Evolutionary conservation across 2,113 vertebrate genomes (phyloP).

Genomic region (Chaetura pelagica): DNA sequence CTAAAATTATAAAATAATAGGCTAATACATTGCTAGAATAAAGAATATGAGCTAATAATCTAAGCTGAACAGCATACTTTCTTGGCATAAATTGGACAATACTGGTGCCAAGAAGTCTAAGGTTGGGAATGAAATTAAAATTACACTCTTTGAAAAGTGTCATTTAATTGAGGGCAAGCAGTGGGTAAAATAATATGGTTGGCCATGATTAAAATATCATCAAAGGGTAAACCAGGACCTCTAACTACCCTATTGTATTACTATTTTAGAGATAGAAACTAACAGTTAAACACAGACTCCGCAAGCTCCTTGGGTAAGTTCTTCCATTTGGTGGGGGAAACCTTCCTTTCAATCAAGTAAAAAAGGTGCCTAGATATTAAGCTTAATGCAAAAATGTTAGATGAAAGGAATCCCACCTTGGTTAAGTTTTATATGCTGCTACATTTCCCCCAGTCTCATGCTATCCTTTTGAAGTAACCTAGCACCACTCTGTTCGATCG

Average conservation of each 20-base stretch:
- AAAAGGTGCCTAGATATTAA: background rate
- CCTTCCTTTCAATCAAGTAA: background rate
- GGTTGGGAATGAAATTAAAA: background rate
- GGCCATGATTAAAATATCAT: background rate
- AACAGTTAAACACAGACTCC: background rate
- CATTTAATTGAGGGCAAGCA: constrained; percentile 14
- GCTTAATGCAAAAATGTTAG: background rate
- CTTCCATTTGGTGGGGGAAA: background rate
- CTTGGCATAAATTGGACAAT: background rate
- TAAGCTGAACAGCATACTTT: background rate
- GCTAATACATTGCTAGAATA: background rate
- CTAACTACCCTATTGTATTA: background rate
- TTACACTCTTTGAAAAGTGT: background rate
- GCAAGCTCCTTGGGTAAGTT: background rate
- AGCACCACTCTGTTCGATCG: background rate
- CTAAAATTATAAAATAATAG: background rate
- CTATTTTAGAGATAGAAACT: background rate
- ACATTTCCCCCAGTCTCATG: background rate
- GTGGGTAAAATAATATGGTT: background rate
- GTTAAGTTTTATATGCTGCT: background rate
- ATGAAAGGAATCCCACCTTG: background rate
- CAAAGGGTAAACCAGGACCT: background rate
- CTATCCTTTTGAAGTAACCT: background rate
- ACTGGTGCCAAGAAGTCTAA: background rate
- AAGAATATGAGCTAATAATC: background rate